phyloP scores from a whole-genome alignment of 2,797 vertebrate species.

The Loris lydekkerianus region DNA sequence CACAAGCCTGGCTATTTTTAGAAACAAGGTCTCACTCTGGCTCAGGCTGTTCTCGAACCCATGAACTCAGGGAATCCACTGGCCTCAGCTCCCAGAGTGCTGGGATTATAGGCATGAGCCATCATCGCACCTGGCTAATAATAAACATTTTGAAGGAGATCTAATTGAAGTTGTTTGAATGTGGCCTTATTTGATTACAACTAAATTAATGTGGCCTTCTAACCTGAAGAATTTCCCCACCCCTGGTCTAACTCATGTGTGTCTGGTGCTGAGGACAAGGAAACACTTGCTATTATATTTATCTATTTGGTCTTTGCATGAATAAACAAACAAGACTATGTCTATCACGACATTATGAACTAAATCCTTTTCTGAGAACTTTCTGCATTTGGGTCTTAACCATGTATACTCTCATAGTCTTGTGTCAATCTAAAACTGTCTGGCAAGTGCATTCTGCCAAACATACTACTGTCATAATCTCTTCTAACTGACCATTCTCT shows the following conservation, averaged over 20 bases:
- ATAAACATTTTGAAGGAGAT: too few species aligned
- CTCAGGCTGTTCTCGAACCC: too few species aligned
- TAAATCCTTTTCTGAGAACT: background rate
- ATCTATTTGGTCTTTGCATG: background rate
- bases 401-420: background rate
- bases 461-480: background rate
- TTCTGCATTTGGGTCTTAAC: background rate
- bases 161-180: too few species aligned
- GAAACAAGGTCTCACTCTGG: too few species aligned
- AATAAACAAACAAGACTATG: conserved; percentile 3
- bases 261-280: background rate
- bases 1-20: too few species aligned
- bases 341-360: background rate
- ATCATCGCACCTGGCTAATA: too few species aligned
- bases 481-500: background rate
- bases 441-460: background rate
- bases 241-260: background rate
- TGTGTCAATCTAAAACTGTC: background rate
- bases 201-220: too few species aligned
- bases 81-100: too few species aligned
- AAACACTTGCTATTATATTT: background rate
- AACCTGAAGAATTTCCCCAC: too few species aligned
- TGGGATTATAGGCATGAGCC: too few species aligned
- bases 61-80: too few species aligned
- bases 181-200: too few species aligned